A percentile compares a stretch with the other conserved stretches of the same genome.
Evolutionary conservation across 1,140 invertebrate genomes (phyloP).

Genomic region (Pogonognathellus flavescens): DNA sequence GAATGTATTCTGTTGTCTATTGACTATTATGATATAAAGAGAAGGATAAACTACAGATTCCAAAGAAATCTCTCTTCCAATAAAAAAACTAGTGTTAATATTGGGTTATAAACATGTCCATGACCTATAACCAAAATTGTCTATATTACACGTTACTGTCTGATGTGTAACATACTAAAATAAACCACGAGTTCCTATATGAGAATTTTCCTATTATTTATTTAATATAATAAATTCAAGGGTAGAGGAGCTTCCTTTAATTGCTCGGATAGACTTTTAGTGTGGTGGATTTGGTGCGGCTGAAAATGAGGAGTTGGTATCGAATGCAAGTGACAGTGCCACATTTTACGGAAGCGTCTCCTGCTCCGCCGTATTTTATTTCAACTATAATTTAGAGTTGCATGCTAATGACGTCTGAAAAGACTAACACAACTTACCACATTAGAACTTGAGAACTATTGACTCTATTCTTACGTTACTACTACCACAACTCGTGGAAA

Average conservation of each 20-base stretch:
- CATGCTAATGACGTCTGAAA: constrained; percentile 67
- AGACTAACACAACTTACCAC: constrained; percentile 32
- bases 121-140: too few relatives aligned
- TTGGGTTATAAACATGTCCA: too few relatives aligned
- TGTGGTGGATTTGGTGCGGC: constrained; percentile 13
- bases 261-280: not conserved
- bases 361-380: constrained; percentile 23
- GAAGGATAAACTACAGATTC: too few relatives aligned
- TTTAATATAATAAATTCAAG: not conserved
- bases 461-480: not conserved
- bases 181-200: not conserved
- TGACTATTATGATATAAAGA: too few relatives aligned
- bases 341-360: constrained; percentile 43
- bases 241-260: not conserved
- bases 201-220: not conserved
- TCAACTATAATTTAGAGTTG: constrained; percentile 63
- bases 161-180: too few relatives aligned
- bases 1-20: too few relatives aligned
- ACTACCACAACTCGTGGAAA: too few relatives aligned
- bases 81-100: too few relatives aligned
- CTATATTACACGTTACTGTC: too few relatives aligned
- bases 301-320: constrained; percentile 55
- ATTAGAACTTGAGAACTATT: not conserved
- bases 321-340: constrained; percentile 59
- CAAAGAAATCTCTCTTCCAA: too few relatives aligned